Evolutionary conservation across 1,140 invertebrate species (phyloP).

Genomic region (Nylanderia fulva): DNA sequence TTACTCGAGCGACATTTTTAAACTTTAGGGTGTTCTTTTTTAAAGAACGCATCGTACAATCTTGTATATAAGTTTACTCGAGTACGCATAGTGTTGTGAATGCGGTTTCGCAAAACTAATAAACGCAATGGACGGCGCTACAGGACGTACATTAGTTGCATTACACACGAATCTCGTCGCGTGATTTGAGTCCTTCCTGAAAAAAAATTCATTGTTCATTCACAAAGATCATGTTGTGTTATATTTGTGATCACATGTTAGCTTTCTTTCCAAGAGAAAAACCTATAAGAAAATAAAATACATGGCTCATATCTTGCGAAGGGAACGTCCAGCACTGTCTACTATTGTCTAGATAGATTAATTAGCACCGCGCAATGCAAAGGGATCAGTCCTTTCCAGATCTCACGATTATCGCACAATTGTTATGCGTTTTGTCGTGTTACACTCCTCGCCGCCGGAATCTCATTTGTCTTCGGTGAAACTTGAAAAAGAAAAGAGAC

Average conservation of each 20-base stretch:
- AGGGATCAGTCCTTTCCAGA: not conserved
- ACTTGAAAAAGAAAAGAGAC: not conserved
- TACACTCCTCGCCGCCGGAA: not conserved
- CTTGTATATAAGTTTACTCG: conserved; percentile 70
- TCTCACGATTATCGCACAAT: conserved; percentile 27
- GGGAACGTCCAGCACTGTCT: conserved; percentile 1
- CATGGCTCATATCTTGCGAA: not conserved
- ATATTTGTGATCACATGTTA: conserved; percentile 10
- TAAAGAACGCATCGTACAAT: conserved; percentile 35
- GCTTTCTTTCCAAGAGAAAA: not conserved
- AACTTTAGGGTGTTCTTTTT: conserved; percentile 28
- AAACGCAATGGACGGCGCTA: not conserved
- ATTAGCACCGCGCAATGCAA: conserved; percentile 33
- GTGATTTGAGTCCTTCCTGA: not conserved
- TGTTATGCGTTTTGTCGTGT: not conserved
- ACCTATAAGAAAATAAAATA: not conserved
- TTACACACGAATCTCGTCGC: not conserved
- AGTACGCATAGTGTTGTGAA: conserved; percentile 36
- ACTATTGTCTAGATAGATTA: conserved; percentile 35
- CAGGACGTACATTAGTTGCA: not conserved
- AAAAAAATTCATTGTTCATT: not conserved
- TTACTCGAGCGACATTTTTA: not conserved
- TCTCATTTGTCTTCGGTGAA: not conserved
- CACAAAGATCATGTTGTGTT: not conserved
- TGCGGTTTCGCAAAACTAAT: conserved; percentile 29